Conservation (phyloP, 2,888 invertebrate genomes). For the Lymantria dispar region DNA sequence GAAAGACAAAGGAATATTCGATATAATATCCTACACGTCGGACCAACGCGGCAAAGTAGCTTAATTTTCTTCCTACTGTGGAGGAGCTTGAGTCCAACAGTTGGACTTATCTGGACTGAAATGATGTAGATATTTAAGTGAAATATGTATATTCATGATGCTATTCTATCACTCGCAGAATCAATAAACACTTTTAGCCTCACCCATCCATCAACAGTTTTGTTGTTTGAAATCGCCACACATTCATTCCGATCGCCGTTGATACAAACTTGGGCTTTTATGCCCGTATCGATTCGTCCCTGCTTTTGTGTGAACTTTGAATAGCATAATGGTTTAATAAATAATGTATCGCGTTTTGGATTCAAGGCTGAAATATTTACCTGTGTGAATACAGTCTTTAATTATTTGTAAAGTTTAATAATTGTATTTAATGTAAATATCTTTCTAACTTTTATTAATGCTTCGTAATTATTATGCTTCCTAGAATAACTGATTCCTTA, state of each 20-base stretch:
- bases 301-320: constrained; percentile 1
- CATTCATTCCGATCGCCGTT: neutral
- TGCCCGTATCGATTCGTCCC: neutral
- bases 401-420: neutral
- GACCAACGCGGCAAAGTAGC: too few species aligned
- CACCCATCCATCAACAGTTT: neutral
- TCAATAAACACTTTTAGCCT: neutral
- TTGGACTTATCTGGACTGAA: too few species aligned
- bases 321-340: neutral
- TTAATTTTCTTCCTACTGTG: too few species aligned
- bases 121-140: too few species aligned
- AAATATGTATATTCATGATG: too few species aligned
- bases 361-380: neutral
- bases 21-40: too few species aligned
- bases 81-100: too few species aligned
- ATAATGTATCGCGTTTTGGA: neutral
- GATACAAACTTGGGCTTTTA: neutral
- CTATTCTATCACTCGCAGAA: neutral
- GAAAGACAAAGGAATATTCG: too few species aligned
- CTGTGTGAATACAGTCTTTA: neutral
- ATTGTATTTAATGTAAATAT: too few species aligned
- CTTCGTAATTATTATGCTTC: too few species aligned
- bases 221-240: neutral
- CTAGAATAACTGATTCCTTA: too few species aligned
- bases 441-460: too few species aligned